Base-by-base conservation (phyloP, 2,797 vertebrate genomes). In the Hylomyscus alleni region DNA sequence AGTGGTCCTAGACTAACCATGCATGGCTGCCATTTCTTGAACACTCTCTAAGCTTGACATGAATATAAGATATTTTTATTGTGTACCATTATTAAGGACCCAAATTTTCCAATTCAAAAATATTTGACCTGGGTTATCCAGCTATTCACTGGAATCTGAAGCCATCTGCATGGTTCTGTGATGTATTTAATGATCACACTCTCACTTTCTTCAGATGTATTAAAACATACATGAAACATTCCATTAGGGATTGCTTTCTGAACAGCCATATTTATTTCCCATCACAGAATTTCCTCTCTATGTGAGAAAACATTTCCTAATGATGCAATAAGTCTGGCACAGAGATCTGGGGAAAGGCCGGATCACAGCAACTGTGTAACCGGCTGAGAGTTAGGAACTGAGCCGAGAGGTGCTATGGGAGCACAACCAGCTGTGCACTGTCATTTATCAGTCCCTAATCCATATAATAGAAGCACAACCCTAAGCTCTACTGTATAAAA, bases 61-160 rank as follows among this genome's bases (percentile, higher is more conserved):
- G 37, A 84, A 58, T 31, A 88, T 77, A 73, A 29, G 22, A 40
- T 29, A 85, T 72, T 76, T 83, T 72, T 50, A 77, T 83, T 78
- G 65, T 31, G 5, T 52, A 54, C 14, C 26, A 52, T 82, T 62
- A 75, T 75, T 80, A 84, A 3, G 44, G 44, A 83, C 60, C 34
- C 65, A 69, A 96, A 31, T 50, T 50, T 31, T 87, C 62, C 47
- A 94, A 6, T 34, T 92, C 84, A 93, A 76, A 80, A 24, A 90
- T 24, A 40, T 26, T 76, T 90, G 73, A 40, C 62, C 26, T 95
- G 20, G 14, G 24, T 13, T 62, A 82, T 47, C 31, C n/a, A 93
- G 12, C 50, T 81, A 60, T 2, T 6, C 15, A n/a, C 40, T 47
- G 37, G 54, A 92, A 83, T 87, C 37, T 90, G 85, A 85, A 87